phyloP scores from a whole-genome alignment of 2,113 vertebrate species.

The Aegithalos caudatus region DNA sequence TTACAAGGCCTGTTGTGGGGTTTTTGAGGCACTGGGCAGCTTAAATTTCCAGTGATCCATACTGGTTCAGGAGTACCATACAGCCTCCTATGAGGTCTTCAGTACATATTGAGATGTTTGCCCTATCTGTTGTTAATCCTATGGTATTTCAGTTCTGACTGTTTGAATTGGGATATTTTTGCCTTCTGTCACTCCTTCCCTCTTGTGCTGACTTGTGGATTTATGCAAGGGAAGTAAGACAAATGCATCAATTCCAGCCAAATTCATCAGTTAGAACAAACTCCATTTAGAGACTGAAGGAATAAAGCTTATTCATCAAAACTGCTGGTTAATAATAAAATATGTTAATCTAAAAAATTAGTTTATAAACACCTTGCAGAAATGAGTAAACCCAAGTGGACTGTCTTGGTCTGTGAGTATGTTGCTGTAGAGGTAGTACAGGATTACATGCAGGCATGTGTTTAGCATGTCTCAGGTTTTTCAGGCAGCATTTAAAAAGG shows the following conservation, averaged over 20 bases:
- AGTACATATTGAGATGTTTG: not conserved
- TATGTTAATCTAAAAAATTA: not conserved
- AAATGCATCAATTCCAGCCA: not conserved
- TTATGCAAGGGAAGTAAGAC: not conserved
- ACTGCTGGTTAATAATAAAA: not conserved
- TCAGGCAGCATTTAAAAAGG: not conserved
- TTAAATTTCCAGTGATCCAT: not conserved
- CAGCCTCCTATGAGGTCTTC: not conserved
- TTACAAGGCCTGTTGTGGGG: not conserved
- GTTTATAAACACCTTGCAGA: not conserved
- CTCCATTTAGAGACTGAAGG: not conserved
- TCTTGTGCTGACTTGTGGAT: not conserved
- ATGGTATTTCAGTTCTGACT: not conserved
- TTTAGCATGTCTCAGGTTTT: not conserved
- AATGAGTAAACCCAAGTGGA: not conserved
- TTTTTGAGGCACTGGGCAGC: not conserved
- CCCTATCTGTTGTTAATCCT: not conserved
- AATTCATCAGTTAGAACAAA: not conserved
- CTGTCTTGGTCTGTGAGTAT: not conserved
- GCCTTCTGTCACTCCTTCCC: not conserved
- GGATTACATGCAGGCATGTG: accelerated
- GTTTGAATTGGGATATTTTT: not conserved
- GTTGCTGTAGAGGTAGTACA: not conserved
- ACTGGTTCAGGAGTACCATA: not conserved
- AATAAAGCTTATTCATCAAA: not conserved